Evolutionary conservation across 1,140 invertebrate species (phyloP).

Genomic region (Bombyx mandarina): DNA sequence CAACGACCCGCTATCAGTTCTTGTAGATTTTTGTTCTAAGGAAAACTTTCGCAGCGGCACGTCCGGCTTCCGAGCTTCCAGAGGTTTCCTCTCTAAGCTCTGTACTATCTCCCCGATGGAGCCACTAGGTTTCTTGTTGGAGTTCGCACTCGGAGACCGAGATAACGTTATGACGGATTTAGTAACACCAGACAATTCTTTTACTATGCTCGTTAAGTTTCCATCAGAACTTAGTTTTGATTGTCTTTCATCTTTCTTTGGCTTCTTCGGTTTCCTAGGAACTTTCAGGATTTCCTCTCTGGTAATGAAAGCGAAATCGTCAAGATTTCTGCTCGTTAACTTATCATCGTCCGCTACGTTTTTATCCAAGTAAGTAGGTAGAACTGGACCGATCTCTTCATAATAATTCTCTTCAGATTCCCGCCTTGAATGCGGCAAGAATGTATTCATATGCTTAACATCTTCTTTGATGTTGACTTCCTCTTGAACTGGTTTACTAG

Average conservation of each 20-base stretch:
- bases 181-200: conserved; percentile 37
- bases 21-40: conserved; percentile 28
- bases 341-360: conserved; percentile 58
- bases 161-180: conserved; percentile 53
- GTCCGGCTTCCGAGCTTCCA: conserved; percentile 16
- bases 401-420: conserved; percentile 53
- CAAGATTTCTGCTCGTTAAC: conserved; percentile 32
- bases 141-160: conserved; percentile 43
- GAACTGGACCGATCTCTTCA: conserved; percentile 55
- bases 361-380: conserved; percentile 18
- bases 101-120: conserved; percentile 33
- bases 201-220: conserved; percentile 7
- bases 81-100: conserved; percentile 30
- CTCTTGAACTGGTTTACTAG: conserved; percentile 17
- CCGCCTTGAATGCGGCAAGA: conserved; percentile 16
- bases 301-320: conserved; percentile 32
- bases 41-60: conserved; percentile 35
- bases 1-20: conserved; percentile 33
- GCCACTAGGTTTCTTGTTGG: conserved; percentile 21
- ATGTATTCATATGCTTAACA: background rate
- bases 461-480: conserved; percentile 15
- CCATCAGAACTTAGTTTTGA: conserved; percentile 2
- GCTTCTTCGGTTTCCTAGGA: conserved; percentile 45
- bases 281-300: conserved; percentile 53
- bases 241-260: conserved; percentile 26